These are phyloP conservation scores for Mormyrops attenuatus DNA, from an alignment of 2,797 vertebrate species.

Conservation along the genomic window DNA sequence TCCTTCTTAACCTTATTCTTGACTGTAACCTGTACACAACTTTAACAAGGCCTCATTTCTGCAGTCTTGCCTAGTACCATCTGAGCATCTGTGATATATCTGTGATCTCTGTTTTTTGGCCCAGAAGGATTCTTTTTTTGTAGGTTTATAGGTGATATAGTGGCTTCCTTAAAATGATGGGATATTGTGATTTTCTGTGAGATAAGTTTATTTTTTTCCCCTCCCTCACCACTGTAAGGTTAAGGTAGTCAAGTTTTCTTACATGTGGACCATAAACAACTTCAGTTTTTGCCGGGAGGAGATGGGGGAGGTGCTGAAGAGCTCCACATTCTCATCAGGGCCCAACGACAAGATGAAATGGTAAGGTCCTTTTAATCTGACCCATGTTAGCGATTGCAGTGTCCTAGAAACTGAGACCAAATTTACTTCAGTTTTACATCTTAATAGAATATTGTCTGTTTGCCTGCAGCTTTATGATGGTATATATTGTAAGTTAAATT, in stretches of 20 bases:
- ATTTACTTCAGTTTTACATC: not conserved
- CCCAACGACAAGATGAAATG: slow-evolving; percentile 90
- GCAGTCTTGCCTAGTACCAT: not conserved
- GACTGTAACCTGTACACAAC: not conserved
- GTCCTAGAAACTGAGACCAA: not conserved
- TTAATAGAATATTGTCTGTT: not conserved
- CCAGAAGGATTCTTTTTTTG: not conserved
- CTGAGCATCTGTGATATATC: not conserved
- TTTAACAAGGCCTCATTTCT: not conserved
- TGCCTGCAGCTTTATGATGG: not conserved
- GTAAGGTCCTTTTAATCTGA: not conserved
- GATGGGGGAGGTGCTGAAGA: slow-evolving; percentile 98
- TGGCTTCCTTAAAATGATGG: slow-evolving; percentile 1
- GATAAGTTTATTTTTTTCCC: slow-evolving; percentile 22
- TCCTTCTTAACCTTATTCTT: not conserved
- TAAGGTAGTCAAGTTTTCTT: slow-evolving; percentile 98
- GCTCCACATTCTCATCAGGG: slow-evolving; percentile 95
- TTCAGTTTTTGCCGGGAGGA: slow-evolving; percentile 99
- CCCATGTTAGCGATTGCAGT: not conserved
- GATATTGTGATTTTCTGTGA: not conserved
- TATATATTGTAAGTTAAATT: not conserved
- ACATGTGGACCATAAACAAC: slow-evolving; percentile 99
- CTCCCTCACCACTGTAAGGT: slow-evolving; percentile 67
- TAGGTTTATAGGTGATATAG: not conserved
- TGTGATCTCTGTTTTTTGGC: not conserved